These are phyloP conservation scores for Ommatoiulus sabulosus DNA, from an alignment of 2,888 invertebrate genomes.

Conservation along the genomic window DNA sequence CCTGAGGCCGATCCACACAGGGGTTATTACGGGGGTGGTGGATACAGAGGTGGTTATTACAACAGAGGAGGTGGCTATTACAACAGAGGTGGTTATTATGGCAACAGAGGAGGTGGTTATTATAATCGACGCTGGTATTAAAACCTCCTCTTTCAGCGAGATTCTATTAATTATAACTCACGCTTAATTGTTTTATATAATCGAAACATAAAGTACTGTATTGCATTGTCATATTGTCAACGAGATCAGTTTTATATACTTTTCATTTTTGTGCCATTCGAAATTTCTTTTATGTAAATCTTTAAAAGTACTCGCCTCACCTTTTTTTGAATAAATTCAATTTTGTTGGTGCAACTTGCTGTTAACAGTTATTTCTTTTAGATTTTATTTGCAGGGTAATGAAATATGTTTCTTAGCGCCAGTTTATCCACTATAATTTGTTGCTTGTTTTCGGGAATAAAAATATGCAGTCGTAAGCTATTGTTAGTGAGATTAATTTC, in stretches of 20 bases:
- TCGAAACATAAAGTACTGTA: background rate
- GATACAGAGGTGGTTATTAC: constrained; percentile 44
- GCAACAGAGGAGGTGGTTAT: background rate
- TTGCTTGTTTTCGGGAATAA: no score
- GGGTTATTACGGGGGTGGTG: background rate
- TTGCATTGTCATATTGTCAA: constrained; percentile 39
- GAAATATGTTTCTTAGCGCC: no score
- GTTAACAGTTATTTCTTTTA: background rate
- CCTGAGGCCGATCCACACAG: constrained; percentile 8
- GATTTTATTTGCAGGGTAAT: background rate
- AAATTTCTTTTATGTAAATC: background rate
- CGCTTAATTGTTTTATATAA: background rate
- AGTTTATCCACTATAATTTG: no score
- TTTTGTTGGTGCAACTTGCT: background rate
- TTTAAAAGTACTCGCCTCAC: background rate
- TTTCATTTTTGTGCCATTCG: constrained; percentile 10
- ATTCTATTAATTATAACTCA: background rate
- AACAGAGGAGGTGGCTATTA: background rate
- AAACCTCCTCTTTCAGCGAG: background rate
- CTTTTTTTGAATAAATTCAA: background rate
- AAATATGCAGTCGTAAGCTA: no score
- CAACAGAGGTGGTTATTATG: background rate
- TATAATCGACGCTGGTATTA: background rate
- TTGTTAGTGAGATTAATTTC: no score
- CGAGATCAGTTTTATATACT: constrained; percentile 1